Evolutionary conservation across 2,888 invertebrate species (phyloP), one percentile per base, ranked within the genome.

Genomic region (Eristalinus sepulchralis): DNA sequence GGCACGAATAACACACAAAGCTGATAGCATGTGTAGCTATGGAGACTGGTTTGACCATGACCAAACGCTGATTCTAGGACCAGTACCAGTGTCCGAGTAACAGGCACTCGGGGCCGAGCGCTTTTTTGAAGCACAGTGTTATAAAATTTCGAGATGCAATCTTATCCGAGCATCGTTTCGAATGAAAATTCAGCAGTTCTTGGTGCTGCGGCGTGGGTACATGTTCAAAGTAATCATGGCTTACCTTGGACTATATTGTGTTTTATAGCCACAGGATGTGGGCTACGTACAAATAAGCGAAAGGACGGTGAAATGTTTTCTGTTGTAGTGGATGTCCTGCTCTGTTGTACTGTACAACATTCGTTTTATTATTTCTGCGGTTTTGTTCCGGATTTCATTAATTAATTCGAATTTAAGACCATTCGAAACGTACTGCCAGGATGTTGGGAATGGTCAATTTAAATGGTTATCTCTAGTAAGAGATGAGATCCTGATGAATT

Each of bases 221-320:
- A 76, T 77, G 71, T 62, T 85, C 71, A 68, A 72, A 77, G 85
- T 85, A 82, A 85, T 85, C 85, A 85, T 64, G 70, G 82, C 68
- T 82, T 82, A 82, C 81, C 85, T 85, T 82, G 85, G 85, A 77
- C 82, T 82, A 73, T 82, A 82, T 85, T 85, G 77, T 85, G 34
- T 64, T 82, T 85, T 70, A 85, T 78, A 73, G 77, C 82, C 82
- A 73, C 72, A 78, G 77, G 82, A 63, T n/a, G 10, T 47, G 31
- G 31, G 17, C 24, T 27, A 24, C 22, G 57, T 57, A 78, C 72
- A 73, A 77, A 68, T 63, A 83, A 73, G 57, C 57, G 11, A 73
- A 60, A 22, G 70, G 70, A 60, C 72, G 64, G 72, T 72, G 68
- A 62, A 76, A 67, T 36, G 53, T 72, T 27, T 63, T 72, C 33